Conservation (phyloP, 2,888 invertebrate species). For the Pterostichus niger region DNA sequence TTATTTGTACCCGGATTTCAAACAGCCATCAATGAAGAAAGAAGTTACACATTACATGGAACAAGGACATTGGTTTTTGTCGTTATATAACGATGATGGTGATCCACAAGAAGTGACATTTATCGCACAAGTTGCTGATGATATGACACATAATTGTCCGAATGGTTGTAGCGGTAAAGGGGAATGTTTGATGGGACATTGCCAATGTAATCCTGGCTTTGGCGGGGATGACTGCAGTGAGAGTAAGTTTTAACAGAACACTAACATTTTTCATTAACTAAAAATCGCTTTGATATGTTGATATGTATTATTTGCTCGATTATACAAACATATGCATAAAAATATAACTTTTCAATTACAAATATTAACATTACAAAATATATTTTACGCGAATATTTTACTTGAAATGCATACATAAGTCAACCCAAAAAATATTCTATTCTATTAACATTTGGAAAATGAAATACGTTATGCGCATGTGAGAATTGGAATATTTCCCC, state of each 20-base stretch:
- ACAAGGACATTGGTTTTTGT: slow-evolving; percentile 97
- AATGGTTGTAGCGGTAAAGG: slow-evolving; percentile 98
- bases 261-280: background rate
- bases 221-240: slow-evolving; percentile 98
- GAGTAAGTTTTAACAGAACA: slow-evolving; percentile 82
- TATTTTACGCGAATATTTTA: background rate
- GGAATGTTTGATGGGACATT: slow-evolving; percentile 96
- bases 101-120: slow-evolving; percentile 93
- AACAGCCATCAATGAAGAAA: slow-evolving; percentile 90
- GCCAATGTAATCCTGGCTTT: slow-evolving; percentile 97
- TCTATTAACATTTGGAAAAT: slow-evolving; percentile 8
- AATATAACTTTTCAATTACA: background rate
- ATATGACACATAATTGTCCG: slow-evolving; percentile 97
- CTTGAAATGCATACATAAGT: background rate
- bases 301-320: background rate
- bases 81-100: slow-evolving; percentile 96
- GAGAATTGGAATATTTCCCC: slow-evolving; percentile 65
- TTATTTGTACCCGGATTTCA: slow-evolving; percentile 8
- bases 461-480: slow-evolving; percentile 30
- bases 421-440: background rate
- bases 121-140: slow-evolving; percentile 90
- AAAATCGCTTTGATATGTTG: slow-evolving; percentile 8
- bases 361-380: background rate
- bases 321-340: background rate
- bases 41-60: slow-evolving; percentile 97